Conservation (phyloP, 2,888 invertebrate genomes). For the Leptodirus hochenwartii region DNA sequence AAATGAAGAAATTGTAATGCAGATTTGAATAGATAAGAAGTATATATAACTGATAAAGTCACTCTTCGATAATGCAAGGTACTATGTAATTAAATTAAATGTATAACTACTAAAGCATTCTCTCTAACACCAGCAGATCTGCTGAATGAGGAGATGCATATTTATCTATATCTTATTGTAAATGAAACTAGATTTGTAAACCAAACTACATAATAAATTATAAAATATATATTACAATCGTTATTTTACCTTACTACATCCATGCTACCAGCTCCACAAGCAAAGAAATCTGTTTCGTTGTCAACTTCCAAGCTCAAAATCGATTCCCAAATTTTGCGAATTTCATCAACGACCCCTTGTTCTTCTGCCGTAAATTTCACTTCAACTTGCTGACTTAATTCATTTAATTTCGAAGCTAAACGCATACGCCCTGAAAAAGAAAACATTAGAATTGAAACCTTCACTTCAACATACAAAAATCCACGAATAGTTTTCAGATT, state of each 20-base stretch:
- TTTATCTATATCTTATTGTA: too few relatives aligned
- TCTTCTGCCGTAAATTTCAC: conserved; percentile 61
- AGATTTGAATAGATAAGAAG: too few relatives aligned
- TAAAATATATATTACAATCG: conserved; percentile 7
- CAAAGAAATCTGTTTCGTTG: conserved; percentile 79
- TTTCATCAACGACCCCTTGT: conserved; percentile 39
- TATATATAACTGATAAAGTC: too few relatives aligned
- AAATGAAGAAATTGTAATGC: too few relatives aligned
- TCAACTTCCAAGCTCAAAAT: conserved; percentile 63
- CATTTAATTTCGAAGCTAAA: conserved; percentile 56
- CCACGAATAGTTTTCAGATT: conserved; percentile 1
- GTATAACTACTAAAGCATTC: too few relatives aligned
- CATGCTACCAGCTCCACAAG: conserved; percentile 93
- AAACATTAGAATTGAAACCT: too few relatives aligned
- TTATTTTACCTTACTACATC: conserved; percentile 68
- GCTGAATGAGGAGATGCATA: too few relatives aligned
- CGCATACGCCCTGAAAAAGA: conserved; percentile 53
- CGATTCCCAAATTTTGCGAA: conserved; percentile 61
- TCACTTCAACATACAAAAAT: too few relatives aligned
- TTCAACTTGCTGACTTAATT: conserved; percentile 27
- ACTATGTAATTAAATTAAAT: too few relatives aligned
- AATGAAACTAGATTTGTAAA: too few relatives aligned
- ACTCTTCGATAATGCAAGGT: too few relatives aligned
- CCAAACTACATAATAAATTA: conserved; percentile 6
- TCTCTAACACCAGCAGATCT: background rate